Percentiles rank a stretch among this genome's conserved stretches.
Conservation (phyloP, 2,888 invertebrate species). For the Anaspis maculata region DNA sequence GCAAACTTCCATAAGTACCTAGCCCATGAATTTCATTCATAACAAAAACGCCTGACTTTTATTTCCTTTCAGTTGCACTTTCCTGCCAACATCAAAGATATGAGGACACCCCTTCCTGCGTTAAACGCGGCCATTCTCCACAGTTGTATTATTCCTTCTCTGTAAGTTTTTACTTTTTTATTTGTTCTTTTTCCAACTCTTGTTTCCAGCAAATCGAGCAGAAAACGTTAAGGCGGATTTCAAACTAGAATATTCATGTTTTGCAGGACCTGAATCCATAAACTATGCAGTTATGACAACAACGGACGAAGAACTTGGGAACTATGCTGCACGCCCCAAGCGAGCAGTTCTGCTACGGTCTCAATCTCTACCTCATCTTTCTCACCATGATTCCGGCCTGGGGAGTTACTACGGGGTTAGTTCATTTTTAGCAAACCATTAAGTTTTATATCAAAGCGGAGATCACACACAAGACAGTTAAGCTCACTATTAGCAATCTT, state of each 20-base stretch:
- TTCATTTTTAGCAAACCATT: too few relatives aligned
- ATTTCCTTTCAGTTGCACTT: not conserved
- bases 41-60: not conserved
- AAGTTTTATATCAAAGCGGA: too few relatives aligned
- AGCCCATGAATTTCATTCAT: too few relatives aligned
- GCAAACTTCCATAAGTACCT: too few relatives aligned
- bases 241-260: not conserved
- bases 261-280: not conserved
- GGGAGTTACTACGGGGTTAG: constrained; percentile 41
- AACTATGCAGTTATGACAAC: constrained; percentile 33
- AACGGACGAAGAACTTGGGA: constrained; percentile 38
- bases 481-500: too few relatives aligned
- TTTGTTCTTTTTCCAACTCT: not conserved
- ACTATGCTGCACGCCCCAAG: constrained; percentile 31
- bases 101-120: too few relatives aligned
- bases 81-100: too few relatives aligned
- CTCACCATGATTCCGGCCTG: constrained; percentile 48
- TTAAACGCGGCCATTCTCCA: not conserved
- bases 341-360: constrained; percentile 54
- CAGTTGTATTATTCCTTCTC: not conserved
- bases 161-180: not conserved
- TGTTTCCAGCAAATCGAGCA: too few relatives aligned
- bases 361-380: constrained; percentile 58
- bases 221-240: too few relatives aligned
- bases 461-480: too few relatives aligned